Evolutionary conservation across 2,888 invertebrate genomes (phyloP), one percentile per base, ranked within the genome.

Genomic region (Diadegma fenestrale): DNA sequence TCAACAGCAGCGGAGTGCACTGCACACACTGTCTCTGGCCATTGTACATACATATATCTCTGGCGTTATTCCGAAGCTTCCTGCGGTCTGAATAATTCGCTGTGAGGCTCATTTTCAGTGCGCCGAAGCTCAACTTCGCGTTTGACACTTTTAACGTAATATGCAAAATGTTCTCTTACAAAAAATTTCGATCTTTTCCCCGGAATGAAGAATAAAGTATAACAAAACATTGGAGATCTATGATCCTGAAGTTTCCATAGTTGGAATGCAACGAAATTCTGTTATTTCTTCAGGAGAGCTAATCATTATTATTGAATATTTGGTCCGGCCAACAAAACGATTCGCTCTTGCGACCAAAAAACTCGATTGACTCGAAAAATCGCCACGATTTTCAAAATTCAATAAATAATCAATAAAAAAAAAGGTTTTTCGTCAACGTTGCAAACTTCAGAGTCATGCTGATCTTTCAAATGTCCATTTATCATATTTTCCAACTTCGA

Each of bases 11-110:
- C 63, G 63, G 76, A 61, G 43, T 61, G 61, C 69, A 61, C 45
- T n/a, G 58, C 33, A n/a, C 71, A 22, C 64, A 54, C 61, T 19
- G 30, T 43, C n/a, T 8, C 10, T 77, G 63, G 26, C 54, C 45
- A 12, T 72, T 43, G 33, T 68, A 26, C 54, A 68, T 69, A 17
- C 54, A 10, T 58, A 64, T 77, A 33, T 71, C 30, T 61, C 61
- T 68, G 17, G 26, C 73, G 14, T 58, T 73, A 41, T 37, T 58
- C 66, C 58, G 37, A 22, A 48, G 41, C 58, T 68, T 73, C 54
- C 61, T 61, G 69, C 19, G 61, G 17, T 61, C 30, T 43, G 33
- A 58, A 83, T 79, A 73, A 73, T 83, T 79, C 41, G 48, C 73
- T 41, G 48, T 51, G 48, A 68, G 61, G 61, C 45, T 73, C 78